Percentiles rank a stretch among this genome's conserved stretches.
Conservation (phyloP, 2,888 invertebrate species). For the Melanostoma scalare region DNA sequence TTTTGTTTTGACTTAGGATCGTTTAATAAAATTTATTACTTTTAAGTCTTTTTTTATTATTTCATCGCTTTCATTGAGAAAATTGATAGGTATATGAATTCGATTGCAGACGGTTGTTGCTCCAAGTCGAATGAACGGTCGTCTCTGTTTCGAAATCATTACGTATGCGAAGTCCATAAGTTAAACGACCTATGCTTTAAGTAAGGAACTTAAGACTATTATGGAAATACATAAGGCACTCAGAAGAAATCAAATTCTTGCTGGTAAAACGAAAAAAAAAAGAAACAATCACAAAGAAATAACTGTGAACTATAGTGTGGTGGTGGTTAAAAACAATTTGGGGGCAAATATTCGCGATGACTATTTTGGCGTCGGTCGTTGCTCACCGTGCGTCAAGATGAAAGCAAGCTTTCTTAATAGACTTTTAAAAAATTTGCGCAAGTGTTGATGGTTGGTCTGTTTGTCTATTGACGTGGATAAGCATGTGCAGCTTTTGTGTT, state of each 20-base stretch:
- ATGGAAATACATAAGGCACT: slow-evolving; percentile 36
- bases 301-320: slow-evolving; percentile 31
- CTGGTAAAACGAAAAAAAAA: slow-evolving; percentile 1
- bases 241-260: slow-evolving; percentile 17
- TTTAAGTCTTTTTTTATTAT: slow-evolving; percentile 7
- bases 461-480: too few relatives aligned
- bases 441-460: not conserved
- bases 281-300: not conserved
- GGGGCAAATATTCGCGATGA: slow-evolving; percentile 35
- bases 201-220: slow-evolving; percentile 34
- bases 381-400: too few relatives aligned
- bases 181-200: slow-evolving; percentile 45
- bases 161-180: slow-evolving; percentile 30
- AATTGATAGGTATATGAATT: slow-evolving; percentile 53
- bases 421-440: not conserved
- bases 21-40: slow-evolving; percentile 27
- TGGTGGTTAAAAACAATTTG: slow-evolving; percentile 16
- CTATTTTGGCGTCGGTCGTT: slow-evolving; percentile 15
- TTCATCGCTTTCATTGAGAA: slow-evolving; percentile 41
- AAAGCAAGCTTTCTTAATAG: too few relatives aligned
- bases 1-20: not conserved
- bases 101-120: slow-evolving; percentile 44
- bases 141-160: slow-evolving; percentile 17
- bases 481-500: too few relatives aligned
- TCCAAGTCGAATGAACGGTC: slow-evolving; percentile 13